Evolutionary conservation across 2,888 invertebrate species (phyloP).

Genomic region (Noctua comes): DNA sequence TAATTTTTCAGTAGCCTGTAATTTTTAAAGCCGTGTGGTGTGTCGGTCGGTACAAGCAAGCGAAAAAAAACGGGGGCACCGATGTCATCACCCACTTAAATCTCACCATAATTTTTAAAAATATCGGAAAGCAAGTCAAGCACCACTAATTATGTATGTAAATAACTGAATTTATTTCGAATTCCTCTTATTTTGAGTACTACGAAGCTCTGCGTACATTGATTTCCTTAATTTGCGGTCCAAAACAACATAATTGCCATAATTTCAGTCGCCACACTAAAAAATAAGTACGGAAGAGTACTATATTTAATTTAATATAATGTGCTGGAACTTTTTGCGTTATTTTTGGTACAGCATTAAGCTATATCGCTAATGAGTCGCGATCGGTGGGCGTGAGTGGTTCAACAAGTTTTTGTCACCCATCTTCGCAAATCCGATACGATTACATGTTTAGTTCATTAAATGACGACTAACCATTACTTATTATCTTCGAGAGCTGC

Average conservation of each 20-base stretch:
- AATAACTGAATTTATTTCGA: constrained; percentile 61
- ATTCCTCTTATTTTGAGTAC: constrained; percentile 57
- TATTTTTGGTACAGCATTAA: constrained; percentile 53
- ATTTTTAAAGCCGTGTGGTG: constrained; percentile 18
- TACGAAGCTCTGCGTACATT: constrained; percentile 45
- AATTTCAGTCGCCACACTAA: constrained; percentile 44
- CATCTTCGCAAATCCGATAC: constrained; percentile 59
- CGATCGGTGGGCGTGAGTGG: constrained; percentile 62
- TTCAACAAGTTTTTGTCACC: constrained; percentile 63
- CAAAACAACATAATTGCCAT: constrained; percentile 45
- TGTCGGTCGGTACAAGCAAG: constrained; percentile 5
- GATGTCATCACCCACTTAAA: constrained; percentile 56
- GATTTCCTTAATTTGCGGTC: constrained; percentile 62
- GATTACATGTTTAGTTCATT: constrained; percentile 76
- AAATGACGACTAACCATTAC: constrained; percentile 71
- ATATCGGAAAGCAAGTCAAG: constrained; percentile 38
- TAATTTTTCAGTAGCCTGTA: constrained; percentile 25
- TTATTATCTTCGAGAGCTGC: constrained; percentile 73
- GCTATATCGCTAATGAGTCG: constrained; percentile 57
- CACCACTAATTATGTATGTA: constrained; percentile 51
- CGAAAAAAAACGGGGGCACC: constrained; percentile 16
- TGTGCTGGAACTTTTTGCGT: constrained; percentile 36
- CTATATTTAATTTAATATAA: constrained; percentile 56
- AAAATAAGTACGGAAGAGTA: constrained; percentile 33
- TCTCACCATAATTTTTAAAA: constrained; percentile 36